A percentile compares a stretch with the other conserved stretches of the same genome.
These are phyloP conservation scores for Sinelater perroti DNA, from an alignment of 2,888 invertebrate genomes.

Conservation along the genomic window DNA sequence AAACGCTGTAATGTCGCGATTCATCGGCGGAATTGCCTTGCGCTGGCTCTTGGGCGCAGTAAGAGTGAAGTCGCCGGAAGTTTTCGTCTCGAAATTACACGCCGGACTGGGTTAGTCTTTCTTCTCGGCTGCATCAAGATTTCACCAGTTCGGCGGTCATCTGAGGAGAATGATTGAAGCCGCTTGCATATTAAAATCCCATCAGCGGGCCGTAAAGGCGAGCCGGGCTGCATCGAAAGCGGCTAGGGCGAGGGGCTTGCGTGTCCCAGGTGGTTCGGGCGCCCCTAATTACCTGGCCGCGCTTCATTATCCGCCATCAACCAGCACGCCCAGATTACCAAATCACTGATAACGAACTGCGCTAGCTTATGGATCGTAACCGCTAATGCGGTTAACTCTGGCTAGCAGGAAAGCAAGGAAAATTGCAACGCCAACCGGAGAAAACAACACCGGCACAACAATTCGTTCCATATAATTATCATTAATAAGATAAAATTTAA, in stretches of 20 bases:
- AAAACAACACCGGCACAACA: no score
- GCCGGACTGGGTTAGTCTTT: constrained; percentile 1
- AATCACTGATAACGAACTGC: constrained; percentile 37
- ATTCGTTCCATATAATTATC: no score
- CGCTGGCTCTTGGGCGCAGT: no score
- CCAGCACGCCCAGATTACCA: constrained; percentile 36
- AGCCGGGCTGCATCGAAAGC: no score
- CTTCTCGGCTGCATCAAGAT: constrained; percentile 11
- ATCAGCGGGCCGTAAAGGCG: neutral
- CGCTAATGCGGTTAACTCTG: constrained; percentile 10
- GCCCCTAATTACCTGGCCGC: constrained; percentile 38
- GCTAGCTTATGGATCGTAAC: constrained; percentile 29
- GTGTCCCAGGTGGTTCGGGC: constrained; percentile 38
- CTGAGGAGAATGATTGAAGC: constrained; percentile 18
- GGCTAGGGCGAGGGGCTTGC: constrained; percentile 22
- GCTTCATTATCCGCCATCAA: constrained; percentile 37
- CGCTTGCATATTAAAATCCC: no score
- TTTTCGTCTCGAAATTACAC: constrained; percentile 10
- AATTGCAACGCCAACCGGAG: no score
- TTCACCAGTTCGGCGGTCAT: constrained; percentile 22
- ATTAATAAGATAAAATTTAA: no score
- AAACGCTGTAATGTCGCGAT: no score
- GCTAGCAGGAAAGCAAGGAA: no score
- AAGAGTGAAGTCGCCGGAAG: constrained; percentile 30
- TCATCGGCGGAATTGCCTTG: no score